Percentiles rank a stretch among this genome's conserved stretches.
Conservation (phyloP, 1,140 invertebrate genomes). For the Leptinotarsa defecta region DNA sequence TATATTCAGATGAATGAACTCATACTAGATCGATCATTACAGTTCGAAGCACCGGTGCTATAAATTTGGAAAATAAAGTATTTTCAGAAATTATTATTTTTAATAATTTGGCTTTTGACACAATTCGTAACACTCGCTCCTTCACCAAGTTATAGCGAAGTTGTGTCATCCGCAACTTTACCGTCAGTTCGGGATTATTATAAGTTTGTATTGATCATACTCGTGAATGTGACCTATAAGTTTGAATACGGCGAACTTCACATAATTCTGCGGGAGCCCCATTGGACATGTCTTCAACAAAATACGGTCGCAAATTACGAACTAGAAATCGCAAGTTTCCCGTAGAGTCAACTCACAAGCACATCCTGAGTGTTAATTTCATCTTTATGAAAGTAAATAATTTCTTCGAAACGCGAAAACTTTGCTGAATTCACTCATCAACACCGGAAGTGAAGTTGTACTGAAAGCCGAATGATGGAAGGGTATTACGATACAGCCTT, state of each 20-base stretch:
- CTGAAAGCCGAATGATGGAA: not conserved
- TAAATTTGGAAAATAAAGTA: no score
- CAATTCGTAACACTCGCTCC: no score
- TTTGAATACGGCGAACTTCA: not conserved
- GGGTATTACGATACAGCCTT: not conserved
- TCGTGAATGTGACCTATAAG: not conserved
- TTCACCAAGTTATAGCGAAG: no score
- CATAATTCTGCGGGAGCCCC: not conserved
- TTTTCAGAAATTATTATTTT: no score
- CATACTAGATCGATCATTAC: no score
- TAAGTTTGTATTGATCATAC: conserved; percentile 3
- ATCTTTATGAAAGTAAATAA: conserved; percentile 9
- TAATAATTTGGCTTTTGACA: no score
- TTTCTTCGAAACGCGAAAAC: not conserved
- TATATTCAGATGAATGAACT: no score
- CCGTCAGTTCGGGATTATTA: not conserved
- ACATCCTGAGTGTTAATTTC: not conserved
- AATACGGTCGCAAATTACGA: conserved; percentile 5
- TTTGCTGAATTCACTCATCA: conserved; percentile 8
- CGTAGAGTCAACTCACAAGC: not conserved
- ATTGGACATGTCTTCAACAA: conserved; percentile 5
- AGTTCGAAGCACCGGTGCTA: no score
- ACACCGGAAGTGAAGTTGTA: not conserved
- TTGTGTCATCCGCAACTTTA: no score
- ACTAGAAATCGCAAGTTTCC: not conserved